Evolutionary conservation across 2,113 vertebrate species (phyloP), one percentile per base, ranked within the genome.

Genomic region (Suricata suricatta): DNA sequence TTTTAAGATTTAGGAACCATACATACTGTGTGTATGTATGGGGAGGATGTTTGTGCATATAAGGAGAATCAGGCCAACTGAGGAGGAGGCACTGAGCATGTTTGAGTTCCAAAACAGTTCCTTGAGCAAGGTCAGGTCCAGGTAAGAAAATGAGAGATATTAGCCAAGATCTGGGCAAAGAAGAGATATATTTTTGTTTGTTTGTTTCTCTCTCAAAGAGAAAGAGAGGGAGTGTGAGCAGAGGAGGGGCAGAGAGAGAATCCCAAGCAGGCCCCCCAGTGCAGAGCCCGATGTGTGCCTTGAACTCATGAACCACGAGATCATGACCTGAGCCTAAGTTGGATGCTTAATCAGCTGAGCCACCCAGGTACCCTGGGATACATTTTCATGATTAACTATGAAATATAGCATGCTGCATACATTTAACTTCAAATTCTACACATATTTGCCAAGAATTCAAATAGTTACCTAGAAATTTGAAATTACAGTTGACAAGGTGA

Each of bases 391-490:
- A 77, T 80, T 60, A 76, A 77, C 17, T 95, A 35, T 60, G 68
- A 38, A 83, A 38, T 7, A 87, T 7, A 86, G 63, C 12, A 60
- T 44, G 35, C 68, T 41, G 3, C n/a, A 23, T 38, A 41, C 23
- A 91, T 88, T 64, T 44, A 69, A 92, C 63, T 88, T 66, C 25
- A 54, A 93, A 64, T 83, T 85, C 71, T 93, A 83, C 6, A 33
- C 47, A 35, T 79, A 33, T 29, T 91, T 95, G 47, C 38, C 33
- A 86, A 82, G 54, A 95, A 87, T 63, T 74, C 80, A 93, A 86
- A 77, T 92, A 77, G 57, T 85, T 60, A 79, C n/a, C 69, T 85
- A 83, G 68, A 86, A 82, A 90, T 84, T 35, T 82, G 77, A 85
- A 79, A 66, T 27, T 60, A 35, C 4, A 88, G 11, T 76, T 29